Evolutionary conservation across 2,888 invertebrate genomes (phyloP).

Genomic region (Bombylius discolor): DNA sequence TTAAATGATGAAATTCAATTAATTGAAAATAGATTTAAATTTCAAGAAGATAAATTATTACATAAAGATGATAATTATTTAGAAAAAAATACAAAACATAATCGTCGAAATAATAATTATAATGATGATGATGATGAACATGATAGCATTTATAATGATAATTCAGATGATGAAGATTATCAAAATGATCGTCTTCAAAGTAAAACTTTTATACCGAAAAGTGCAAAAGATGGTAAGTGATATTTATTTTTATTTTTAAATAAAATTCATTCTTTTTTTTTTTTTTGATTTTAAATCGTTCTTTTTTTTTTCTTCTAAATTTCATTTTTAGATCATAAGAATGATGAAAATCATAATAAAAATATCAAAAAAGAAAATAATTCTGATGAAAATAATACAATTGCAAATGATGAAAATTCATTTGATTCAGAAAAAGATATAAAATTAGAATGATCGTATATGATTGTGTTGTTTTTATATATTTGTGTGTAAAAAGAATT

Average conservation of each 20-base stretch:
- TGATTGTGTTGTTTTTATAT: too few relatives aligned
- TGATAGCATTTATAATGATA: constrained; percentile 27
- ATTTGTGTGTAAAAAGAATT: too few relatives aligned
- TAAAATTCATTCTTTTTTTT: too few relatives aligned
- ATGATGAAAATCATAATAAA: too few relatives aligned
- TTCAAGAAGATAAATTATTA: constrained; percentile 20
- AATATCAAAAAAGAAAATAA: too few relatives aligned
- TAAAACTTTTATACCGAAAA: not conserved
- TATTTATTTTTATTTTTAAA: not conserved
- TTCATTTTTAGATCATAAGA: too few relatives aligned
- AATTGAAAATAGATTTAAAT: constrained; percentile 39
- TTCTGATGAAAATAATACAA: too few relatives aligned
- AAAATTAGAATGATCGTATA: too few relatives aligned
- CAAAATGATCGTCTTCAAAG: not conserved
- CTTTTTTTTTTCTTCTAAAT: too few relatives aligned
- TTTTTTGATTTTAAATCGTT: too few relatives aligned
- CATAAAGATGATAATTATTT: not conserved
- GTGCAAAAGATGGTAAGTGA: not conserved
- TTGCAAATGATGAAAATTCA: too few relatives aligned
- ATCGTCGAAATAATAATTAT: constrained; percentile 33
- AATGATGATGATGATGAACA: constrained; percentile 39
- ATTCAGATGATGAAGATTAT: constrained; percentile 24
- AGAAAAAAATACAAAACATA: constrained; percentile 38
- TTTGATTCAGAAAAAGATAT: too few relatives aligned
- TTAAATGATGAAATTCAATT: constrained; percentile 50